Percentiles rank a stretch among this genome's conserved stretches.
phyloP scores from a whole-genome alignment of 1,140 invertebrate species.

The Eriocheir sinensis region DNA sequence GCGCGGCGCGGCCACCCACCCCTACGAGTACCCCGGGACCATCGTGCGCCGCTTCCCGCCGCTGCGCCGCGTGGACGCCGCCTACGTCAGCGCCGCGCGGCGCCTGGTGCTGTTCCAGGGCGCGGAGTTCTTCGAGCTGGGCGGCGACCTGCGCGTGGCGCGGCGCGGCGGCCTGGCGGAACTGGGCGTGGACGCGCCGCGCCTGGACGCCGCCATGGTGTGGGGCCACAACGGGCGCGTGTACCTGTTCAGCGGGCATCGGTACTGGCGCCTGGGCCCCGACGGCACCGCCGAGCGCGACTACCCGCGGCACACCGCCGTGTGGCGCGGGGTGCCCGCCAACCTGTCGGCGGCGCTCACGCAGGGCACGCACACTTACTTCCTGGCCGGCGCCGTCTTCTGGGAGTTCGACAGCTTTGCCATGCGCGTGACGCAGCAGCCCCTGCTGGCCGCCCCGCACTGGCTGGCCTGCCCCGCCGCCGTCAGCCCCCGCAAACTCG shows the following conservation, averaged over 20 bases:
- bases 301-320: conserved; percentile 84
- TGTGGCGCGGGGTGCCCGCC: conserved; percentile 83
- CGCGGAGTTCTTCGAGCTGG: conserved; percentile 13
- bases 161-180: conserved; percentile 91
- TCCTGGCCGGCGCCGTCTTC: conserved; percentile 95
- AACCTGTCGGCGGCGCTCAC: conserved; percentile 84
- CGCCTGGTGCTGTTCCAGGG: conserved; percentile 61
- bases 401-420: conserved; percentile 95
- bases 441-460: conserved; percentile 87
- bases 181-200: conserved; percentile 83
- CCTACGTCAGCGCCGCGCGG: background rate
- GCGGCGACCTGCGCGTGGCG: conserved; percentile 88
- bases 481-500: background rate
- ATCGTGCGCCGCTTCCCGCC: background rate
- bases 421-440: conserved; percentile 90
- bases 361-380: conserved; percentile 90
- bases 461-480: conserved; percentile 90
- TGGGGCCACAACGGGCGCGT: conserved; percentile 89
- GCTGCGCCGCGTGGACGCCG: conserved; percentile 60
- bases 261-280: conserved; percentile 91
- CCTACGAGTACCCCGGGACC: conserved; percentile 87
- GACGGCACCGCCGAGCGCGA: conserved; percentile 82
- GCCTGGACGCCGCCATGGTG: conserved; percentile 91
- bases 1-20: background rate
- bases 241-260: conserved; percentile 87